A percentile compares a stretch with the other conserved stretches of the same genome.
These are phyloP conservation scores for Araneus ventricosus DNA, from an alignment of 1,140 invertebrate species.

Conservation along the genomic window DNA sequence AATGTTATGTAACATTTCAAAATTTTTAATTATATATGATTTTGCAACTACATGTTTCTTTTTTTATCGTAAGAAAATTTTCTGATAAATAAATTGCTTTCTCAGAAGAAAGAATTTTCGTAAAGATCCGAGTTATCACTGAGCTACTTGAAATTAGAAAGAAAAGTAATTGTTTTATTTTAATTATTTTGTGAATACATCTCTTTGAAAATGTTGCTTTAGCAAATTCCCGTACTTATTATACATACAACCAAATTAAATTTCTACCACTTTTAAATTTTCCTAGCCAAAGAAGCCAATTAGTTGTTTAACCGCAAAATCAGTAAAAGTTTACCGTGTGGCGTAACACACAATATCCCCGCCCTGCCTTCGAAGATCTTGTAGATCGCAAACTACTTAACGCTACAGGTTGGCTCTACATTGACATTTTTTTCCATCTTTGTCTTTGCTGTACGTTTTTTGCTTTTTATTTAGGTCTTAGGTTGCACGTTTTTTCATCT, in stretches of 20 bases:
- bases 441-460: not conserved
- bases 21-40: too few relatives aligned
- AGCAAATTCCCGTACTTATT: too few relatives aligned
- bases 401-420: not conserved
- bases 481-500: not conserved
- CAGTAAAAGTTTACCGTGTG: not conserved
- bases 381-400: slow-evolving; percentile 31
- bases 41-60: too few relatives aligned
- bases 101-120: too few relatives aligned
- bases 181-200: too few relatives aligned
- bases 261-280: not conserved
- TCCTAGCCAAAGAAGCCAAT: not conserved
- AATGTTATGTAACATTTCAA: too few relatives aligned
- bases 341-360: slow-evolving; percentile 10
- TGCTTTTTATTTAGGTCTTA: slow-evolving; percentile 3
- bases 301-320: not conserved
- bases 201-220: too few relatives aligned
- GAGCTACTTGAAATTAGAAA: not conserved
- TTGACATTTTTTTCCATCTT: too few relatives aligned
- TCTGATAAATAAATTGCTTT: too few relatives aligned
- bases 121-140: not conserved
- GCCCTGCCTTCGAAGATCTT: not conserved
- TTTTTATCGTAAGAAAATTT: too few relatives aligned
- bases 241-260: too few relatives aligned
- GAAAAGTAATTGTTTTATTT: too few relatives aligned